Conservation (phyloP, 2,113 vertebrate species). For the Neogobius melanostomus region DNA sequence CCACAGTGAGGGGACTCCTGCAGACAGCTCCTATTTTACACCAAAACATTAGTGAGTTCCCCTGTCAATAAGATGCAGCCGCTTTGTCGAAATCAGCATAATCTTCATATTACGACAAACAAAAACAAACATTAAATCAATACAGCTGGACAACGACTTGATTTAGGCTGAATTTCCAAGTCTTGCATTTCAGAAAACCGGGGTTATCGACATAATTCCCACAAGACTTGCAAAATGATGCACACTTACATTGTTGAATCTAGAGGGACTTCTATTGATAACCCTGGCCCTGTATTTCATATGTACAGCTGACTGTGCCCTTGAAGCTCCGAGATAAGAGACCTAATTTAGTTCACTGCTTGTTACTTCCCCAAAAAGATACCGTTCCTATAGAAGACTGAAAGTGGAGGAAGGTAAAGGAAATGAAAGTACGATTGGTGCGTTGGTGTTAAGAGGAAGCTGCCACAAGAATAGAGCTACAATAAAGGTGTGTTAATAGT, state of each 20-base stretch:
- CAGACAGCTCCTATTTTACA: conserved; percentile 51
- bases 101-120: not conserved
- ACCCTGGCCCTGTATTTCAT: no score
- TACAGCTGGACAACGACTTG: no score
- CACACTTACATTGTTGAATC: no score
- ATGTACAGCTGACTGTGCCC: no score
- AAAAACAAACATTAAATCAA: no score
- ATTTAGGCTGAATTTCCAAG: no score
- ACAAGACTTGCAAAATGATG: no score
- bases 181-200: no score
- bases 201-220: no score
- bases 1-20: conserved; percentile 52
- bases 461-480: conserved; percentile 10
- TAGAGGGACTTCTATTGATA: no score
- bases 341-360: not conserved
- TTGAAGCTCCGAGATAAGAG: conserved; percentile 45
- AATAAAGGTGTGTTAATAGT: not conserved
- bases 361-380: conserved; percentile 44
- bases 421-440: conserved; percentile 38
- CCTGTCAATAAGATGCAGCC: conserved; percentile 67
- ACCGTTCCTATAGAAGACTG: no score
- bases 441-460: conserved; percentile 26
- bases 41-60: conserved; percentile 52
- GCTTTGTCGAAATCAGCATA: conserved; percentile 71
- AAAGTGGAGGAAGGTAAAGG: conserved; percentile 19